These are phyloP conservation scores for Andricus quercusramuli DNA, from an alignment of 2,888 invertebrate genomes.

Conservation along the genomic window DNA sequence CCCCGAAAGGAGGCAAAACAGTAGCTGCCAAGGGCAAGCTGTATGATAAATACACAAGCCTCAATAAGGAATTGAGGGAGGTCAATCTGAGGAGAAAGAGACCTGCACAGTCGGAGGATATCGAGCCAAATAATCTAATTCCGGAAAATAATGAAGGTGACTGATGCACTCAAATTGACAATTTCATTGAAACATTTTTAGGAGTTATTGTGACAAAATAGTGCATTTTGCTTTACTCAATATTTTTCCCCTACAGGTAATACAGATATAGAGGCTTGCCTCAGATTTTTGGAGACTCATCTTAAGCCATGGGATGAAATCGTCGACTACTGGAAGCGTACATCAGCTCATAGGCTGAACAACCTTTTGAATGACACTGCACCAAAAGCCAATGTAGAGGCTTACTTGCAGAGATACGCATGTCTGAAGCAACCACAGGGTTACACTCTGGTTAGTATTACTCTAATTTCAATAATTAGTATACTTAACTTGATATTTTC, in stretches of 20 bases:
- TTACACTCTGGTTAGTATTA: background rate
- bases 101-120: background rate
- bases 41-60: background rate
- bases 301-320: background rate
- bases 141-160: background rate
- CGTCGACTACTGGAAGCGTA: background rate
- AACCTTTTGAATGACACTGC: background rate
- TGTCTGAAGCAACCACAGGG: background rate
- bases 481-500: background rate
- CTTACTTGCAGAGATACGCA: background rate
- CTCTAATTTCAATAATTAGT: background rate
- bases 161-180: background rate
- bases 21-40: slow-evolving; percentile 3
- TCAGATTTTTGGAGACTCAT: background rate
- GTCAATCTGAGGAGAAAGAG: slow-evolving; percentile 4
- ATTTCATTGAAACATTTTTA: background rate
- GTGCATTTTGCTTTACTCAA: background rate
- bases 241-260: background rate
- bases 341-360: background rate
- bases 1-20: slow-evolving; percentile 19
- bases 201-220: background rate
- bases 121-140: background rate
- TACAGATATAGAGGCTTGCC: background rate
- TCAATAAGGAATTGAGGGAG: slow-evolving; percentile 9
- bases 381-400: background rate